Evolutionary conservation across 2,888 invertebrate species (phyloP), one percentile per base, ranked within the genome.

Genomic region (Drosophila mimetica): DNA sequence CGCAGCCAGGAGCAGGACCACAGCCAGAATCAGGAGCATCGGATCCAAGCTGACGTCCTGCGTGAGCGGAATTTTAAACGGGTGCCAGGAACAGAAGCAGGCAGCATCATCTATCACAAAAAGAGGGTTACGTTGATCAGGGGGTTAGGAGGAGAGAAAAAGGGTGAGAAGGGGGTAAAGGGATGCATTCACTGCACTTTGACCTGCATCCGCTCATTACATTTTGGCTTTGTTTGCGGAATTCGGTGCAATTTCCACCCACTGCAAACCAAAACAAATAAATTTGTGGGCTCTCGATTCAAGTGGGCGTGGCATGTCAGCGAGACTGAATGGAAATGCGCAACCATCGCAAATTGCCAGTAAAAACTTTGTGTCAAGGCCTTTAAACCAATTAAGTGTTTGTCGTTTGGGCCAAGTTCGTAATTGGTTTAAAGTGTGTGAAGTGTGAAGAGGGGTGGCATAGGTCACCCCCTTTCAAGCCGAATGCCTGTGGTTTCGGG

Each of bases 31-130:
- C 41, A 16, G 47, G 47, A 25, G 34, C 64, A 48, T 13, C 0
- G 46, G 14, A 53, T 51, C 47, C 57, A 16, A 20, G 50, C 58
- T 18, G 22, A n/a, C 18, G 51, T 25, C 32, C 51, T 57, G 59
- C 76, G 66, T 76, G 65, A 55, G 46, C 52, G 76, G 69, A 76
- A 76, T 76, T 76, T 69, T 48, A 76, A 76, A 63, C 65, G 67
- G 47, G 52, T 66, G 65, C 73, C 65, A 73, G 63, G 52, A 57
- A 37, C 74, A 73, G 73, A 44, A 36, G 41, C 61, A 51, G 60
- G 61, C 65, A 53, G 64, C 48, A 57, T 20, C 73, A 69, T 76
- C 65, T 39, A 72, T 76, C 76, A 76, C 47, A 42, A 20, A 34
- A 39, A n/a, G 32, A 28, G 41, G 48, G 34, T 9, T 14, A 0